These are phyloP conservation scores for Mormyrus iriodes DNA, from an alignment of 2,113 vertebrate genomes.

Conservation along the genomic window DNA sequence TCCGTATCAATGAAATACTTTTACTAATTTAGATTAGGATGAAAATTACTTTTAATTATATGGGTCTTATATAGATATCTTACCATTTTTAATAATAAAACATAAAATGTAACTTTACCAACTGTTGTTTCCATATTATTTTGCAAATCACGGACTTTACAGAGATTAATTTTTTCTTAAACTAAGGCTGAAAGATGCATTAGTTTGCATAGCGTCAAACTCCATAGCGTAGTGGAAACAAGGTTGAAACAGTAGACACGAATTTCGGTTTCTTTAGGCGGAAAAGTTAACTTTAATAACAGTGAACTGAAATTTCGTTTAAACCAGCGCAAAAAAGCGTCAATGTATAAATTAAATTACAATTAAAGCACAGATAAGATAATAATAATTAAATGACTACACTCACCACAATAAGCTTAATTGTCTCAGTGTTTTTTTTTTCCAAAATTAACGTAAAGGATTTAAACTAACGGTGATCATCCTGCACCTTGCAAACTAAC, in stretches of 20 bases:
- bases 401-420: slow-evolving; percentile 20
- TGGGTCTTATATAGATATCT: neutral
- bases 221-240: neutral
- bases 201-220: neutral
- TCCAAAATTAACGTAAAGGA: neutral
- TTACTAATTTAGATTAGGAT: neutral
- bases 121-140: neutral
- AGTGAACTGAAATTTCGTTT: neutral
- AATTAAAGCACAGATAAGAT: neutral
- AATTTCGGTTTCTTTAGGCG: neutral
- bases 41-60: neutral
- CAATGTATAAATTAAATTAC: neutral
- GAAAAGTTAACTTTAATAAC: slow-evolving; percentile 4
- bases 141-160: neutral
- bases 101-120: neutral
- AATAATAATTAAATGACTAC: neutral
- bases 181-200: neutral
- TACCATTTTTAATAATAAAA: neutral
- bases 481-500: neutral
- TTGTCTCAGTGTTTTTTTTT: neutral
- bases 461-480: neutral
- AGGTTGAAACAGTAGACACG: neutral
- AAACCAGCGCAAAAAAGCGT: neutral
- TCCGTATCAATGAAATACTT: neutral
- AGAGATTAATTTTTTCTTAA: neutral